These are phyloP conservation scores for Drosophila ironensis DNA, from an alignment of 1,140 invertebrate species.

Conservation along the genomic window DNA sequence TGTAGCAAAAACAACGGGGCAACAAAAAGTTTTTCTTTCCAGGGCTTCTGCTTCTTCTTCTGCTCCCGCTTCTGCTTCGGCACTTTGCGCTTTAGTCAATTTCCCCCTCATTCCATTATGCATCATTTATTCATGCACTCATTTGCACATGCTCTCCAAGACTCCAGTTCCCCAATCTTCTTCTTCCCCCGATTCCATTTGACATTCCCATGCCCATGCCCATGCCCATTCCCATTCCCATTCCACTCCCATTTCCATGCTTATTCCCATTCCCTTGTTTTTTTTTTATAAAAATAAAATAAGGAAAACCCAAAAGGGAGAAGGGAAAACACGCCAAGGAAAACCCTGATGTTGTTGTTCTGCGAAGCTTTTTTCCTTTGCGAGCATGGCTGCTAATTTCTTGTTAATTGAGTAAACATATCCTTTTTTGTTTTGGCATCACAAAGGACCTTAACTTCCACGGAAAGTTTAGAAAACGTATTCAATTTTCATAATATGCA, in stretches of 20 bases:
- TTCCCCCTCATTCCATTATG: constrained; percentile 35
- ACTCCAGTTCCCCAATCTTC: not conserved
- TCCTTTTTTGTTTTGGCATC: not conserved
- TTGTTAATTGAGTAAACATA: not conserved
- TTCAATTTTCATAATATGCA: not conserved
- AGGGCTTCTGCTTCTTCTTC: not conserved
- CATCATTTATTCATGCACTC: constrained; percentile 48
- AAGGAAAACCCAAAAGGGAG: not conserved
- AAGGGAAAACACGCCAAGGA: not conserved
- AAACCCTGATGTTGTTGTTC: not conserved
- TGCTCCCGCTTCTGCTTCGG: not conserved
- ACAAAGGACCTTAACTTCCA: not conserved
- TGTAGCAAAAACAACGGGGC: not conserved
- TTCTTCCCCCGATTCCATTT: constrained; percentile 24
- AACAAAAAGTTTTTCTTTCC: constrained; percentile 5
- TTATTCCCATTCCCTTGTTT: too few relatives aligned
- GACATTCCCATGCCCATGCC: too few relatives aligned
- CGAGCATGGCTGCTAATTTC: not conserved
- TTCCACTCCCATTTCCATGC: too few relatives aligned
- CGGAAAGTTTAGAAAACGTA: not conserved
- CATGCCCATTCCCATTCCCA: too few relatives aligned
- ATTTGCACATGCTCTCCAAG: constrained; percentile 36
- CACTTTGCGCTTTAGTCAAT: constrained; percentile 1
- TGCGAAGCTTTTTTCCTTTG: not conserved
- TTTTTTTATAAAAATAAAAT: not conserved